Evolutionary conservation across 92 coral and sea anemone genomes (phyloP).

Genomic region (Porites rus): DNA sequence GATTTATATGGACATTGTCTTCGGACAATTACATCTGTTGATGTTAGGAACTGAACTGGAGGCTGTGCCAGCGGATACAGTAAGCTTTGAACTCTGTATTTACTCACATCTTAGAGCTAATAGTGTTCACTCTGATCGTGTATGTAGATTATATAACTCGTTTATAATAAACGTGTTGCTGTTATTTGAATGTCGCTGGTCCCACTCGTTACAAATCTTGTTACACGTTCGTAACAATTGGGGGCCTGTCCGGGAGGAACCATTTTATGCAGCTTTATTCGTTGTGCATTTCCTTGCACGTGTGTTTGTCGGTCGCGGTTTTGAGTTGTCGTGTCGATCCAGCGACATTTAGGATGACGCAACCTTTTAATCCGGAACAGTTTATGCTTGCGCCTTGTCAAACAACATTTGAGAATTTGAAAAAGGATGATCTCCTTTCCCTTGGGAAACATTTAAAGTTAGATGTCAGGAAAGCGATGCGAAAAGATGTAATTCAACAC

Average conservation of each 20-base stretch:
- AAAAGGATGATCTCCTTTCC: constrained; percentile 31
- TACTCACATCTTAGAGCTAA: no score
- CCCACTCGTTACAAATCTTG: neutral
- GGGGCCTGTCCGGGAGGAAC: neutral
- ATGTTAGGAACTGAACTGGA: no score
- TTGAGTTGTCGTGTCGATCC: neutral
- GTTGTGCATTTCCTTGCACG: neutral
- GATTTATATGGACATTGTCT: no score
- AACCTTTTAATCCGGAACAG: constrained; percentile 20
- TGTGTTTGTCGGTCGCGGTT: neutral
- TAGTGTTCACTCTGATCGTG: no score
- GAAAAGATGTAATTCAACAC: neutral
- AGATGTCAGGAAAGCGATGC: constrained; percentile 15
- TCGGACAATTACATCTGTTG: no score
- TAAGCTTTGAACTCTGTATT: no score
- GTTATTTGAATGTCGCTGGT: no score
- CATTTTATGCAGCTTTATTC: neutral
- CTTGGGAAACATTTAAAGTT: constrained; percentile 28
- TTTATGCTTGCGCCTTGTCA: constrained; percentile 28
- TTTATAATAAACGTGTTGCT: no score
- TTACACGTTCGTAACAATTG: neutral
- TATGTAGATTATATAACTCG: no score
- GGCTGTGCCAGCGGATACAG: no score
- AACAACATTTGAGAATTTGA: neutral
- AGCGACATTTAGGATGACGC: no score